These are phyloP conservation scores for Goniozus legneri DNA, from an alignment of 1,140 invertebrate genomes.

Conservation along the genomic window DNA sequence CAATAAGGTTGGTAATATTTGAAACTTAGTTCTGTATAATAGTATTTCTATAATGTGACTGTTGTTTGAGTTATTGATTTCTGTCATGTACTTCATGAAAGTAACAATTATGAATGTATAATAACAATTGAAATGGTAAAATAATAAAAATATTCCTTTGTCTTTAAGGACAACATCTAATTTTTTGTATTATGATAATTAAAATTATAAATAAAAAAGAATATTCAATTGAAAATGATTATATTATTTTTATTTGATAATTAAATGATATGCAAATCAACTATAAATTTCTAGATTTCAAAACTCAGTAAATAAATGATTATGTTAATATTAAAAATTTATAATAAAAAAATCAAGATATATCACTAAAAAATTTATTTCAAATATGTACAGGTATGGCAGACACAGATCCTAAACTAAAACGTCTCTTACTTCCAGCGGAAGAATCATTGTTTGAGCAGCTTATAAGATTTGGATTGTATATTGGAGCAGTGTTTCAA, in stretches of 20 bases:
- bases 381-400: constrained; percentile 43
- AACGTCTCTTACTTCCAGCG: constrained; percentile 44
- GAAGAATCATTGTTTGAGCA: constrained; percentile 50
- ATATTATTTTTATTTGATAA: too few species aligned
- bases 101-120: constrained; percentile 1
- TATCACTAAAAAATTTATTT: constrained; percentile 3
- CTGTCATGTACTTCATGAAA: constrained; percentile 21
- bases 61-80: constrained; percentile 39
- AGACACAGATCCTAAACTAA: constrained; percentile 45
- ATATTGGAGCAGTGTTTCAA: constrained; percentile 51
- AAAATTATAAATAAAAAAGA: too few species aligned
- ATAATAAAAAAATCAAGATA: too few species aligned
- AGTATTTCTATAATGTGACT: constrained; percentile 4
- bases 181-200: too few species aligned
- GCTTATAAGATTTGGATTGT: constrained; percentile 48
- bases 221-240: too few species aligned
- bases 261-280: too few species aligned
- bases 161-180: too few species aligned
- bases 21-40: not conserved
- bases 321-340: too few species aligned
- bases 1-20: constrained; percentile 16
- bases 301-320: too few species aligned
- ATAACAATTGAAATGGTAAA: too few species aligned
- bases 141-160: too few species aligned
- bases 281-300: too few species aligned